Evolutionary conservation across 2,888 invertebrate species (phyloP).

Genomic region (Steinernema scapterisci): DNA sequence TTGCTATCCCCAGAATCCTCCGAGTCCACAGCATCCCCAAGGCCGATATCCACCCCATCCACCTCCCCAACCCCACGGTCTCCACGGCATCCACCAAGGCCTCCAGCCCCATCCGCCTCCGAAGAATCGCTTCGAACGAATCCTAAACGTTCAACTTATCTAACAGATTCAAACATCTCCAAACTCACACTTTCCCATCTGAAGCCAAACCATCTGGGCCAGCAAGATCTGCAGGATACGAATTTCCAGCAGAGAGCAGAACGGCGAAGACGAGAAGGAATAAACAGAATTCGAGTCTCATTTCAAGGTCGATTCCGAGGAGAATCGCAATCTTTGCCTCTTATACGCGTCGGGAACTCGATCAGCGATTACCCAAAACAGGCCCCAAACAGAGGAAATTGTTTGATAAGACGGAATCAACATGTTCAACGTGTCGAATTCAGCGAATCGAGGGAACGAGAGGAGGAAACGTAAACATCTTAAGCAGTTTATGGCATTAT

Average conservation of each 20-base stretch:
- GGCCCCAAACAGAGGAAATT: background rate
- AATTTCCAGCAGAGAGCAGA: background rate
- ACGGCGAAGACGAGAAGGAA: background rate
- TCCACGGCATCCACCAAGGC: constrained; percentile 2
- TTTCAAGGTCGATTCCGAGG: background rate
- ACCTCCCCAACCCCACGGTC: constrained; percentile 1
- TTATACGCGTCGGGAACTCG: background rate
- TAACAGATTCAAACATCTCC: background rate
- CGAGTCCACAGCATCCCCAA: background rate
- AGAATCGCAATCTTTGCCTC: background rate
- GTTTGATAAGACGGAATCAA: background rate
- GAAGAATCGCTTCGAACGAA: background rate
- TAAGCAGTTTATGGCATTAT: too few species aligned
- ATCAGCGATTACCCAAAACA: background rate
- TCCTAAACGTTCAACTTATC: background rate
- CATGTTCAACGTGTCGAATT: constrained; percentile 1
- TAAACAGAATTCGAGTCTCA: background rate
- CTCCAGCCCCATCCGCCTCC: constrained; percentile 9
- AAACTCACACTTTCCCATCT: background rate
- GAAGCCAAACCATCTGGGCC: background rate
- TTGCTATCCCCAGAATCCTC: background rate
- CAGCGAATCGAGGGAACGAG: background rate
- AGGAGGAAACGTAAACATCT: background rate
- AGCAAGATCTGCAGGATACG: background rate
- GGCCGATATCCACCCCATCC: background rate